These are phyloP conservation scores for Sericinus montela DNA, from an alignment of 2,888 invertebrate species.

Conservation along the genomic window DNA sequence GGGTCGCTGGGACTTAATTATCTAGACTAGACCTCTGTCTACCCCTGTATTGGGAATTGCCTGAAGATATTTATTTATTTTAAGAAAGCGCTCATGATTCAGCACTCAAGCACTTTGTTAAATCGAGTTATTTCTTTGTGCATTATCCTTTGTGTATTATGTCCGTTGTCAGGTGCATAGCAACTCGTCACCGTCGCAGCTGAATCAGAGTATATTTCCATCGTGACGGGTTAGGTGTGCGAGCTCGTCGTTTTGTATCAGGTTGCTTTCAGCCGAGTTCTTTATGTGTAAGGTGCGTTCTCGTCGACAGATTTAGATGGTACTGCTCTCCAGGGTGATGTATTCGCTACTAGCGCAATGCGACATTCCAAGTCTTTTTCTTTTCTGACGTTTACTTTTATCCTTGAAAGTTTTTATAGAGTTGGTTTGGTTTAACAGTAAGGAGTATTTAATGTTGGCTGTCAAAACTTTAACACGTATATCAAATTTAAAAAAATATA, in stretches of 20 bases:
- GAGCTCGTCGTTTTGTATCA: slow-evolving; percentile 32
- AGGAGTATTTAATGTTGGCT: too few species aligned
- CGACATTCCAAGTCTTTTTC: slow-evolving; percentile 1
- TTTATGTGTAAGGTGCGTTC: slow-evolving; percentile 28
- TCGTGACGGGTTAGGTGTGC: slow-evolving; percentile 28
- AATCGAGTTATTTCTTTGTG: slow-evolving; percentile 29
- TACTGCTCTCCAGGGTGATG: slow-evolving; percentile 11
- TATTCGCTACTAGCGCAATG: slow-evolving; percentile 6
- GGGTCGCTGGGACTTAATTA: too few species aligned
- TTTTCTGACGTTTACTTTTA: neutral
- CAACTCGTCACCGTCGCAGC: slow-evolving; percentile 18
- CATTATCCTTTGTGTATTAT: slow-evolving; percentile 30
- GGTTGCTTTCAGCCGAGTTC: slow-evolving; percentile 30
- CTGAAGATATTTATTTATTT: too few species aligned
- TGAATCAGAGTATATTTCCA: slow-evolving; percentile 36
- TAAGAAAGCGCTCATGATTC: slow-evolving; percentile 1
- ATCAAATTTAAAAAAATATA: too few species aligned
- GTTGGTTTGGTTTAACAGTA: too few species aligned
- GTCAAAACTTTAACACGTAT: too few species aligned
- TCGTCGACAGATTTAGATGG: slow-evolving; percentile 33
- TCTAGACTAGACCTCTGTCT: too few species aligned
- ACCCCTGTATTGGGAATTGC: too few species aligned
- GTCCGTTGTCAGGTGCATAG: slow-evolving; percentile 32
- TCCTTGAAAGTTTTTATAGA: too few species aligned
- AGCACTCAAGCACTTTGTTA: slow-evolving; percentile 17